These are phyloP conservation scores for Mellilla xanthometata DNA, from an alignment of 2,888 invertebrate genomes.

Conservation along the genomic window DNA sequence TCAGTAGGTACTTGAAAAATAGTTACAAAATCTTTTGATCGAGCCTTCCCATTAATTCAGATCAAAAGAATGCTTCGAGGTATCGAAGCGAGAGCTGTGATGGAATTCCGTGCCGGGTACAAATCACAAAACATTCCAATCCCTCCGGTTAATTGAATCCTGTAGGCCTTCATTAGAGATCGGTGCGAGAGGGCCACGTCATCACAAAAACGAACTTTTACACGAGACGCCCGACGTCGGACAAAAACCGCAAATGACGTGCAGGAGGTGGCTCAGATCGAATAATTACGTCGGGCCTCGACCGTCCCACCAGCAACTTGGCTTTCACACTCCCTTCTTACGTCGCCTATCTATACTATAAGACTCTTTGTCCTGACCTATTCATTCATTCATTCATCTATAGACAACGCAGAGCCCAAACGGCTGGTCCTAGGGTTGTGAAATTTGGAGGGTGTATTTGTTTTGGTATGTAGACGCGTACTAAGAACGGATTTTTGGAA, in stretches of 20 bases:
- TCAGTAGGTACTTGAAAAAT: too few species aligned
- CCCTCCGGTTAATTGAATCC: slow-evolving; percentile 76
- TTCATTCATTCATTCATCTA: too few species aligned
- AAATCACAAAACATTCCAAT: slow-evolving; percentile 78
- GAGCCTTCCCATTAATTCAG: slow-evolving; percentile 47
- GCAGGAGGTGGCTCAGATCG: slow-evolving; percentile 60
- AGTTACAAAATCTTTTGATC: slow-evolving; percentile 29
- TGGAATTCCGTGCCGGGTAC: slow-evolving; percentile 66
- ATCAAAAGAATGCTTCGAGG: slow-evolving; percentile 51
- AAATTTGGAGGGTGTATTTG: too few species aligned
- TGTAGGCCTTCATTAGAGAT: slow-evolving; percentile 75
- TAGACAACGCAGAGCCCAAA: too few species aligned
- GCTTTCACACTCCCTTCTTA: slow-evolving; percentile 58
- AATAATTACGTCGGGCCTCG: slow-evolving; percentile 56
- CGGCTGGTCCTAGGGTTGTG: too few species aligned
- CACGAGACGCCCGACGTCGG: slow-evolving; percentile 54
- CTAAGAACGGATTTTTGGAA: too few species aligned
- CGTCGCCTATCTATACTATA: too few species aligned
- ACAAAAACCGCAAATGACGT: slow-evolving; percentile 76
- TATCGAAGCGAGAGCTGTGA: slow-evolving; percentile 57
- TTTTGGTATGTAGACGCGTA: too few species aligned
- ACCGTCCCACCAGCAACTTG: slow-evolving; percentile 51
- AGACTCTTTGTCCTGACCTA: too few species aligned
- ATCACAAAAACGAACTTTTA: slow-evolving; percentile 72
- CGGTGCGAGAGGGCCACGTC: slow-evolving; percentile 43